A percentile compares a stretch with the other conserved stretches of the same genome.
These are phyloP conservation scores for Trematomus bernacchii DNA, from an alignment of 2,797 vertebrate genomes.

Conservation along the genomic window DNA sequence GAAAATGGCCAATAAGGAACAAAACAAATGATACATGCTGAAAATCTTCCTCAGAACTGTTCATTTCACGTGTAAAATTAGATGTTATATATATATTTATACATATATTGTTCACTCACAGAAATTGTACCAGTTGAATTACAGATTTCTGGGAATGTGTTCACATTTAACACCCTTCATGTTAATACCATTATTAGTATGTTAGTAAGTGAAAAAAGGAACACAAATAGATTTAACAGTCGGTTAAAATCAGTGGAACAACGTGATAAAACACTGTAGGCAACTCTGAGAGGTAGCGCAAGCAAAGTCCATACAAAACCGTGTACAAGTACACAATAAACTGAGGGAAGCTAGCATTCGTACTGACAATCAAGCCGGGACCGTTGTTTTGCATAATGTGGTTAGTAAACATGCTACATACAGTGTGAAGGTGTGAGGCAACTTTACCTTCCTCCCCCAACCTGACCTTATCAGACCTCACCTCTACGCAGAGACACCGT, in stretches of 20 bases:
- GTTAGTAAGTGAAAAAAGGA: slow-evolving; percentile 1
- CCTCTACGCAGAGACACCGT: not conserved
- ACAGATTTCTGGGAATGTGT: not conserved
- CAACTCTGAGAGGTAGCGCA: slow-evolving; percentile 64
- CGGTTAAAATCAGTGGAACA: slow-evolving; percentile 23
- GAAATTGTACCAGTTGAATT: not conserved
- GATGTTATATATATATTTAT: too few relatives aligned
- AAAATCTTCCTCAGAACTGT: too few relatives aligned
- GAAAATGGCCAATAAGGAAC: too few relatives aligned
- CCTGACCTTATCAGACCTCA: slow-evolving; percentile 25
- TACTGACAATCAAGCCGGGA: slow-evolving; percentile 24
- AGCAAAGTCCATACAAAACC: slow-evolving; percentile 36
- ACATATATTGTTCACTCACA: slow-evolving; percentile 25
- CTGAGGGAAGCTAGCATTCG: slow-evolving; percentile 32
- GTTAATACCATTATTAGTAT: not conserved
- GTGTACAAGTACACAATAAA: not conserved
- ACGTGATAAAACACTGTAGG: slow-evolving; percentile 39
- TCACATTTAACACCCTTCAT: slow-evolving; percentile 26
- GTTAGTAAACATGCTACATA: slow-evolving; percentile 75
- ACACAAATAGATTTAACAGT: slow-evolving; percentile 58
- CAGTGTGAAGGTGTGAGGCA: slow-evolving; percentile 32
- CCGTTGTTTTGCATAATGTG: slow-evolving; percentile 65
- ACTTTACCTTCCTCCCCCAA: slow-evolving; percentile 11
- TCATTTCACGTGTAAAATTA: too few relatives aligned
- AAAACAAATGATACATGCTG: too few relatives aligned